Base-by-base conservation (phyloP, 2,888 invertebrate species). In the Nesidiocoris tenuis region DNA sequence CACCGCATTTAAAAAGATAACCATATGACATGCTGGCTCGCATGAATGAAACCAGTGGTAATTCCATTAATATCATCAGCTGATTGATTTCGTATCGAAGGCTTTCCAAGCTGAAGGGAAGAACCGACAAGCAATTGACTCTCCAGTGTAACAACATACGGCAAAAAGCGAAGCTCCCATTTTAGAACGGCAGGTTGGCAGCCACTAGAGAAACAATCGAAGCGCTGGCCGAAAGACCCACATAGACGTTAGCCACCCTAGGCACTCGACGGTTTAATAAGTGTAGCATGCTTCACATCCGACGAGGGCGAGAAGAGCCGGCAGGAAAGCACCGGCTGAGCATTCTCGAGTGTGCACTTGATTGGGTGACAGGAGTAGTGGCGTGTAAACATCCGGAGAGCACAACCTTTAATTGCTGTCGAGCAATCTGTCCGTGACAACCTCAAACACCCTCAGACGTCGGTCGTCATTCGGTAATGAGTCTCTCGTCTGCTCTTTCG, bases 351-450 rank as follows among this genome's bases (percentile, higher is more conserved):
- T 68, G 68, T 61, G 68, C 68, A 61, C 68, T 68, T 75, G 68
- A 68, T 68, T 75, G 68, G 72, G 75, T 63, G 68, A 75, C 75
- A 75, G 57, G 75, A 65, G 68, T 75, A 75, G 75, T 68, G 75
- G 61, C 57, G 65, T 25, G 75, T 70, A 75, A 75, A 75, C 75
- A 75, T 68, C 68, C 75, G 63, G 59, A 39, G 75, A 39, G 75
- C 75, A 75, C 75, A 75, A 68, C 67, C 75, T 75, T 75, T 75
- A 75, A 75, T 75, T 75, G 75, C 75, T 75, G 75, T 75, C 75
- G 75, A 54, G 65, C 75, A 75, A 75, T 75, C 75, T 75, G 75
- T 68, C 68, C 67, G 61, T 75, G 75, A 75, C 75, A 75, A 75
- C 68, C 75, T 64, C 75, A 75, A 75, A 75, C 75, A 75, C 68